Evolutionary conservation across 2,888 invertebrate genomes (phyloP), one percentile per base, ranked within the genome.

Genomic region (Cetonia aurata): DNA sequence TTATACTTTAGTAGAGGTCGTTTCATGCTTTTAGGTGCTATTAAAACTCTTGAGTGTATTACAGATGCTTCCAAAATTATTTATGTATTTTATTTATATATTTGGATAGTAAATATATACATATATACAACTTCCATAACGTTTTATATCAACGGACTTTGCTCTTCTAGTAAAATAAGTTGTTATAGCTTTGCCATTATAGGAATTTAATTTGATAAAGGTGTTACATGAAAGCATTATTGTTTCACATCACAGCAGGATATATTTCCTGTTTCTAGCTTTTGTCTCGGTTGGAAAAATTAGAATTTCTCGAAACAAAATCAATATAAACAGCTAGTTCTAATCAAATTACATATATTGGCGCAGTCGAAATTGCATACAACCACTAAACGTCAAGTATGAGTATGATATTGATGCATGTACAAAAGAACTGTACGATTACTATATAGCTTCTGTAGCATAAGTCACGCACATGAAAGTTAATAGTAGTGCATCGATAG

Each of bases 61-160:
- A 50, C 19, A 50, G 50, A 50, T 50, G 13, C 50, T 50, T 50
- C 50, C 50, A 17, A 50, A 50, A 50, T 50, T 50, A 50, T 50
- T 50, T 50, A 50, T 15, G 37, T 37, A 37, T 10, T 6, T 37
- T 37, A 37, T 37, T 8, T 25, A 4, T 25, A 25, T 25, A 25
- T 25, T 25, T 25, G 25, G 25, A 25, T 25, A 25, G 25, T 25
- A 25, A 25, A 25, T 25, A 25, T 25, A 25, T 25, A 25, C 1
- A 25, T 25, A 25, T 25, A 25, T 25, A 25, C 25, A 25, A 1
- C 25, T 25, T 25, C 25, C 25, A 25, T 46, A 15, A 46, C 12
- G 46, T 37, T 37, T 37, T 37, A 10, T 10, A 37, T 37, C 10
- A 37, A 10, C 37, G 10, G 8, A 3, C 6, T 37, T 37, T 4